phyloP scores from a whole-genome alignment of 2,113 vertebrate species.

The Coryphaenoides rupestris region DNA sequence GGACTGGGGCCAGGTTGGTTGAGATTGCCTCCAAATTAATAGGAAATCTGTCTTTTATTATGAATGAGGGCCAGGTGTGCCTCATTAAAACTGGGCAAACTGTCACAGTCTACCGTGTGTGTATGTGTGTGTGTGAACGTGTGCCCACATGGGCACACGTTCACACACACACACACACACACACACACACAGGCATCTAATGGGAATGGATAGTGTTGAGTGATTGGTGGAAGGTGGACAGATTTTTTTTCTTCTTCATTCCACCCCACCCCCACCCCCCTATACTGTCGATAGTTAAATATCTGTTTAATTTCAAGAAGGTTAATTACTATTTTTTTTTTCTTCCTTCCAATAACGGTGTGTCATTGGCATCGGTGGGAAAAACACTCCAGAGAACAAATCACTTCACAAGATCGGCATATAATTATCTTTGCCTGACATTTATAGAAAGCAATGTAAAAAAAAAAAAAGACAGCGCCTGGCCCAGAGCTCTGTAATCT shows the following conservation, averaged over 20 bases:
- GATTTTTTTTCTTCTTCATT: no score
- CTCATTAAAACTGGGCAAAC: slow-evolving; percentile 66
- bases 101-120: slow-evolving; percentile 16
- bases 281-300: no score
- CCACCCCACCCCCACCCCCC: no score
- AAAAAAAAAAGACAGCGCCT: neutral
- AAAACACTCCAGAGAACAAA: no score
- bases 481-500: neutral
- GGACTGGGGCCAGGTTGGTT: slow-evolving; percentile 63
- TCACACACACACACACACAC: neutral
- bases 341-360: no score
- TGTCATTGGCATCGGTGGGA: no score
- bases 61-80: slow-evolving; percentile 74
- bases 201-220: neutral
- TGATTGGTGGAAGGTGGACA: no score
- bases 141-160: neutral
- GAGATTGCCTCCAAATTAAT: slow-evolving; percentile 66
- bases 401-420: neutral
- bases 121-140: no score
- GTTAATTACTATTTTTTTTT: no score
- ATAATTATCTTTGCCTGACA: slow-evolving; percentile 22
- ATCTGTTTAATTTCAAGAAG: no score
- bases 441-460: slow-evolving; percentile 20
- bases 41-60: slow-evolving; percentile 69
- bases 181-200: neutral